Base-by-base conservation (phyloP, 2,113 vertebrate species). In the Osmerus eperlanus region DNA sequence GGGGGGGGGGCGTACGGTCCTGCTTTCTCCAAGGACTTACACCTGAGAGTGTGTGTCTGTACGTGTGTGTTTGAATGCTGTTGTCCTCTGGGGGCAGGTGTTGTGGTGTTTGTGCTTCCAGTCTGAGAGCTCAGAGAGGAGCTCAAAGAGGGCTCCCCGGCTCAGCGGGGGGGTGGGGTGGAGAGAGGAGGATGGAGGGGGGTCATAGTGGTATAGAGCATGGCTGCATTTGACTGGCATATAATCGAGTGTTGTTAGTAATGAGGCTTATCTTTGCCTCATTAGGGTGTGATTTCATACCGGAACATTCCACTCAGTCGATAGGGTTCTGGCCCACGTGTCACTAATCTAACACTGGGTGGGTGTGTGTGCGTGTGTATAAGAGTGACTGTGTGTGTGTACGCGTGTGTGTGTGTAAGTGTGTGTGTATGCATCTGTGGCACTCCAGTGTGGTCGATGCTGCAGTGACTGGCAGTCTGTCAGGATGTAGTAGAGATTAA, bases 221-320 rank as follows among this genome's bases (percentile, higher is more conserved):
- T 56, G 19, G n/a, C 62, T 56, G 56, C 23, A 62, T 81, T 79
- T 83, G 82, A 88, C 78, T 74, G 77, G 68, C 78, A 80, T 76
- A 28, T 32, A 66, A 79, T 72, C 4, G 51, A 68, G 66, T 4
- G 7, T 63, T 84, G 68, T 64, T 70, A 63, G 19, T 86, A 80
- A 83, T 83, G 69, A 84, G 76, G 75, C 78, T 81, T 77, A 77
- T 80, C 76, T 81, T 56, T 72, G 81, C 75, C 76, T 83, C 79
- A 85, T 83, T 81, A 85, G 66, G 71, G 73, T 68, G 77, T 75
- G 81, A 85, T 82, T 82, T 84, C 76, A 86, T 71, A 81, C 73
- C 14, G 51, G 75, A 79, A 74, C 77, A 74, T 75, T 83, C 67
- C 68, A 62, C 70, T 53, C 53, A 78, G 83, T 82, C 63, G 25